These are phyloP conservation scores for Phycodurus eques DNA, from an alignment of 2,113 vertebrate species.

Conservation along the genomic window DNA sequence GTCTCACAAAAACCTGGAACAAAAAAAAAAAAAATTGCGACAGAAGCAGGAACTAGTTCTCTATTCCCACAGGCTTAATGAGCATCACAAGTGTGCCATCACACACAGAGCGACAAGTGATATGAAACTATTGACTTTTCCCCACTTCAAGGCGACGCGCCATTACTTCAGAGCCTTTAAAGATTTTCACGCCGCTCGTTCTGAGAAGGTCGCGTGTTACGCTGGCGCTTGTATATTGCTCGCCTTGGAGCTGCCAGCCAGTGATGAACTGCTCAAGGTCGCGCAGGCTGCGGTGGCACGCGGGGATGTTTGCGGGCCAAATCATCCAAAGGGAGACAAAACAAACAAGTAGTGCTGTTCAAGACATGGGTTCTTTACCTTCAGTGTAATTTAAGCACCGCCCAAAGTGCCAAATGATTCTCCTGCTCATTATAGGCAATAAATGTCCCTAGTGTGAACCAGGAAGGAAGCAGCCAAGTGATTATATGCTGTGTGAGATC, in stretches of 20 bases:
- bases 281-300: not conserved
- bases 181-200: conserved; percentile 3
- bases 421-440: conserved; percentile 51
- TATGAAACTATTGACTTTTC: not conserved
- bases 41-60: too few species aligned
- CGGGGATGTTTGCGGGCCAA: not conserved
- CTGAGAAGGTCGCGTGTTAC: not conserved
- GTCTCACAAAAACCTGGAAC: too few species aligned
- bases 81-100: not conserved
- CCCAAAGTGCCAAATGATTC: conserved; percentile 45
- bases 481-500: conserved; percentile 61
- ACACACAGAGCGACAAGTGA: not conserved
- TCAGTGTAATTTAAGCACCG: not conserved
- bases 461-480: conserved; percentile 50
- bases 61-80: not conserved
- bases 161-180: not conserved
- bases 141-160: not conserved
- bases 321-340: conserved; percentile 1
- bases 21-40: too few species aligned
- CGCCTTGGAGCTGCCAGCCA: not conserved
- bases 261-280: conserved; percentile 6
- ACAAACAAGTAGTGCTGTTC: not conserved
- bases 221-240: not conserved
- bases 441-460: conserved; percentile 49
- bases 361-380: not conserved